Percentiles rank a stretch among this genome's conserved stretches.
Evolutionary conservation across 2,888 invertebrate genomes (phyloP).

Genomic region (Hoplodrina blanda): DNA sequence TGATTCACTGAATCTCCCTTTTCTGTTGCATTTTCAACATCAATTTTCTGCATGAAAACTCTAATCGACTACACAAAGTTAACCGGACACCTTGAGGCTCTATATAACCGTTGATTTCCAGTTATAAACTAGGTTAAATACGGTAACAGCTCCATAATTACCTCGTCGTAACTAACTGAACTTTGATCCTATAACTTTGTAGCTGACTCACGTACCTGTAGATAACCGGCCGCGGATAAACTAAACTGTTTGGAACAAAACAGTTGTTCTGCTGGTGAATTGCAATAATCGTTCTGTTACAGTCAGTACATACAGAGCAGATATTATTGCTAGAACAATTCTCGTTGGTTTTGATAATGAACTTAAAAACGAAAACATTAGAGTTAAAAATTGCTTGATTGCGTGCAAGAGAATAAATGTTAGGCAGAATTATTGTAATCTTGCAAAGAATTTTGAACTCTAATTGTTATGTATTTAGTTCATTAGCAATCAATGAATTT

Average conservation of each 20-base stretch:
- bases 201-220: slow-evolving; percentile 50
- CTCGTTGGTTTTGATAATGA: too few relatives aligned
- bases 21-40: too few relatives aligned
- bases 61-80: slow-evolving; percentile 6
- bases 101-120: slow-evolving; percentile 42
- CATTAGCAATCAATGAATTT: too few relatives aligned
- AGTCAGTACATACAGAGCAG: too few relatives aligned
- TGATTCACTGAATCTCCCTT: too few relatives aligned
- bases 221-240: slow-evolving; percentile 47
- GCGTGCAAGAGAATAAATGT: too few relatives aligned
- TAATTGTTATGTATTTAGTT: too few relatives aligned
- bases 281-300: slow-evolving; percentile 28
- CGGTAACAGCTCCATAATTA: slow-evolving; percentile 36
- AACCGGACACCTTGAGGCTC: slow-evolving; percentile 1
- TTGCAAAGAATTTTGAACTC: too few relatives aligned
- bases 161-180: slow-evolving; percentile 36
- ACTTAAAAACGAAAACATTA: too few relatives aligned
- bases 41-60: slow-evolving; percentile 9
- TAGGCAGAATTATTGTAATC: too few relatives aligned
- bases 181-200: slow-evolving; percentile 50
- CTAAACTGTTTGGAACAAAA: slow-evolving; percentile 43
- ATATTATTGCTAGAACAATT: too few relatives aligned
- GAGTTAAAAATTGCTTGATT: too few relatives aligned
- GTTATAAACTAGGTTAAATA: slow-evolving; percentile 49
- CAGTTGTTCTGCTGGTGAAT: slow-evolving; percentile 34